phyloP scores from a whole-genome alignment of 2,797 vertebrate genomes.

The Mormyrops attenuatus region DNA sequence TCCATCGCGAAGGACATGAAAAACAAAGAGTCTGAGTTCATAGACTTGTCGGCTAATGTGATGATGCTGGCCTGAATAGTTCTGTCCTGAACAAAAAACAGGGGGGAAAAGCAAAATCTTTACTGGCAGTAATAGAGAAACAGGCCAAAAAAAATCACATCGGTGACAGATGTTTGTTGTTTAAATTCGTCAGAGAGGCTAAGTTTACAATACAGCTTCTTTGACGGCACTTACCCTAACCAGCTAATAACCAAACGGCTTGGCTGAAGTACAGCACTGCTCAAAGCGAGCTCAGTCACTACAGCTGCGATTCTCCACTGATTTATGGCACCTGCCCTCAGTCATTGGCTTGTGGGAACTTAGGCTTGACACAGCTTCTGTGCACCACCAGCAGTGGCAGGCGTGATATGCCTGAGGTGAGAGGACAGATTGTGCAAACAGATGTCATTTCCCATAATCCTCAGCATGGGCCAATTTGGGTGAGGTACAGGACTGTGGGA shows the following conservation, averaged over 20 bases:
- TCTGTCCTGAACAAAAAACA: neutral
- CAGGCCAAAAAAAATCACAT: neutral
- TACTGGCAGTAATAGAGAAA: neutral
- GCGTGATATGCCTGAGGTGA: neutral
- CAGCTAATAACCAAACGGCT: neutral
- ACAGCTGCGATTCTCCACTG: neutral
- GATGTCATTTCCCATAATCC: neutral
- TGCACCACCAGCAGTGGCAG: neutral
- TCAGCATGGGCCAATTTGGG: neutral
- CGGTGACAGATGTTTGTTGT: conserved; percentile 1
- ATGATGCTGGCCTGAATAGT: neutral
- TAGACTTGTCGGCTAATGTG: neutral
- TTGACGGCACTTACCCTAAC: neutral
- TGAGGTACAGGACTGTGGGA: neutral
- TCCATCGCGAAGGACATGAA: neutral
- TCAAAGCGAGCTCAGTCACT: neutral
- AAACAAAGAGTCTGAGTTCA: neutral
- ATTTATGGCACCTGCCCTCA: neutral
- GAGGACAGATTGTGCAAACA: neutral
- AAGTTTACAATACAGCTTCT: neutral
- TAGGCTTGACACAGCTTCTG: neutral
- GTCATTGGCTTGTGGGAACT: neutral
- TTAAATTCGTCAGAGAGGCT: neutral
- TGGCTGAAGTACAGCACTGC: neutral
- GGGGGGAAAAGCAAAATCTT: neutral